Evolutionary conservation across 2,888 invertebrate genomes (phyloP).

Genomic region (Ceraclea dissimilis): DNA sequence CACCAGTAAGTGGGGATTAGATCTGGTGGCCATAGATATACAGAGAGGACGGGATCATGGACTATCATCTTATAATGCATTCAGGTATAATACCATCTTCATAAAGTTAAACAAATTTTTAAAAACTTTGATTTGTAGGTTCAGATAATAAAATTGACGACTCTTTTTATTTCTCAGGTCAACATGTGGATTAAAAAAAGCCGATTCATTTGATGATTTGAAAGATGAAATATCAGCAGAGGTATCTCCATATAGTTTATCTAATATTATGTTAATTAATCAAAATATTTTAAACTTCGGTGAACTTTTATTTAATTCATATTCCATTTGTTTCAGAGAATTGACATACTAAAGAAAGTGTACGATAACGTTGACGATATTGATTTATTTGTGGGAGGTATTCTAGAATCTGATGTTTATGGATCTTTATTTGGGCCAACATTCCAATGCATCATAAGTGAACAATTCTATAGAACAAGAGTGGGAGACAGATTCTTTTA

Average conservation of each 20-base stretch:
- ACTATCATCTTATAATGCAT: constrained; percentile 55
- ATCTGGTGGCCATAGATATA: constrained; percentile 56
- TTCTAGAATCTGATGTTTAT: constrained; percentile 66
- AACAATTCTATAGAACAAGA: constrained; percentile 80
- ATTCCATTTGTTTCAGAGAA: constrained; percentile 45
- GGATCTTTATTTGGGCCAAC: constrained; percentile 80
- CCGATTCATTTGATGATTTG: constrained; percentile 62
- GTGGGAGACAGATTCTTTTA: constrained; percentile 84
- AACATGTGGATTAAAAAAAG: constrained; percentile 65
- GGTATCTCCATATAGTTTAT: too few relatives aligned
- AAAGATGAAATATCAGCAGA: constrained; percentile 58
- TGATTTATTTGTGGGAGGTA: constrained; percentile 78
- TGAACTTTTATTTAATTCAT: too few relatives aligned
- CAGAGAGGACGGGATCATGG: constrained; percentile 61
- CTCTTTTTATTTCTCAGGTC: constrained; percentile 50
- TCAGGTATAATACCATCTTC: too few relatives aligned
- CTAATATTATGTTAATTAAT: too few relatives aligned
- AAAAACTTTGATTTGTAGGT: background rate
- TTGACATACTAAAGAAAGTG: constrained; percentile 55
- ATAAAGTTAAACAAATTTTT: background rate
- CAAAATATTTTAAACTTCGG: too few relatives aligned
- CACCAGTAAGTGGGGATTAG: constrained; percentile 47
- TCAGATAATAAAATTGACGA: too few relatives aligned
- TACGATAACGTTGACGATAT: constrained; percentile 79
- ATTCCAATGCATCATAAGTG: constrained; percentile 79